Conservation (phyloP, 2,888 invertebrate genomes). For the Heliconius charithonia region DNA sequence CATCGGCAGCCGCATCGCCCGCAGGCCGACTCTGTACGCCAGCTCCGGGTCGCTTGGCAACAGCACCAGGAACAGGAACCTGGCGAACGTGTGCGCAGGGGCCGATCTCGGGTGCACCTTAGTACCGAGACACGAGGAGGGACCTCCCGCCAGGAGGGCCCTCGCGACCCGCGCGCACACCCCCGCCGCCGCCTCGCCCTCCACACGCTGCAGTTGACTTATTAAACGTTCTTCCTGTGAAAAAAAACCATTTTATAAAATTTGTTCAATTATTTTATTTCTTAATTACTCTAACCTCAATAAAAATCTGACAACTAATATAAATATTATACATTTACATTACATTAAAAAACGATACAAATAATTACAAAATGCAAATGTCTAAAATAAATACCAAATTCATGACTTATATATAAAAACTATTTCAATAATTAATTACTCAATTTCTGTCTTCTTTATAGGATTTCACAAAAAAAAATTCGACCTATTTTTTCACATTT, state of each 20-base stretch:
- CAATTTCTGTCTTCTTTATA: too few species aligned
- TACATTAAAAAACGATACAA: not conserved
- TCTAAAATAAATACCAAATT: not conserved
- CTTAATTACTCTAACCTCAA: not conserved
- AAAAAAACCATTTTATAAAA: too few species aligned
- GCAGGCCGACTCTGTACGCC: constrained; percentile 90
- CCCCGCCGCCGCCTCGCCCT: constrained; percentile 88
- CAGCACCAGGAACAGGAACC: constrained; percentile 90
- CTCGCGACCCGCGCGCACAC: constrained; percentile 88
- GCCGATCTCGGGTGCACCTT: constrained; percentile 91
- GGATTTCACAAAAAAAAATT: too few species aligned
- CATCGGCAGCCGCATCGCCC: constrained; percentile 91
- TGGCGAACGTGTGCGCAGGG: constrained; percentile 93
- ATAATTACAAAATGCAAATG: too few species aligned
- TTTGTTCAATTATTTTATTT: not conserved
- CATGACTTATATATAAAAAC: too few species aligned
- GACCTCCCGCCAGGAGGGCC: constrained; percentile 89
- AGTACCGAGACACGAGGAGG: constrained; percentile 89
- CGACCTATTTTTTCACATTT: too few species aligned
- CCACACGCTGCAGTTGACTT: constrained; percentile 89
- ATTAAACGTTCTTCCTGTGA: constrained; percentile 90
- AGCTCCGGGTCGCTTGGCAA: constrained; percentile 90
- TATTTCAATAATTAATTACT: too few species aligned
- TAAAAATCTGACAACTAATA: not conserved
- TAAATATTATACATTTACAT: not conserved